phyloP scores from a whole-genome alignment of 2,113 vertebrate genomes.

The Tetraodon nigroviridis region DNA sequence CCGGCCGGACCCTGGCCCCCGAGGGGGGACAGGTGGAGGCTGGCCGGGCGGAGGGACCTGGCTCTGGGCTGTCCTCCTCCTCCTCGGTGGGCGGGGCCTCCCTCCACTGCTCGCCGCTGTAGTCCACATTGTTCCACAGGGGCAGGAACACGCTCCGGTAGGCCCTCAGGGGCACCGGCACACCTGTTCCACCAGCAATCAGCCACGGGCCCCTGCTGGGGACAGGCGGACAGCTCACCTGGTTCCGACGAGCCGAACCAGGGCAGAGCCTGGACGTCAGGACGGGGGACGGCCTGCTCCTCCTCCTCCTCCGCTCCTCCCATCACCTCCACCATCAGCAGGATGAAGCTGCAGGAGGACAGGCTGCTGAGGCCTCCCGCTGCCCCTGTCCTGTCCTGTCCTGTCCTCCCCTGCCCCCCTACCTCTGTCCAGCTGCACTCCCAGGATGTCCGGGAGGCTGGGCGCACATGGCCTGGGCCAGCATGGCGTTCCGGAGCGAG shows the following conservation, averaged over 20 bases:
- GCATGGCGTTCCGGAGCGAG: conserved; percentile 38
- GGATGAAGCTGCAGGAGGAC: conserved; percentile 34
- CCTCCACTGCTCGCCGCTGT: conserved; percentile 60
- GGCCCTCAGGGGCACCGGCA: conserved; percentile 62
- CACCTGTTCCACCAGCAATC: conserved; percentile 1
- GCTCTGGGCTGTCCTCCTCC: conserved; percentile 15
- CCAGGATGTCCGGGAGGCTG: conserved; percentile 21
- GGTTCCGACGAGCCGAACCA: conserved; percentile 44
- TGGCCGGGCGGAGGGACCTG: no score
- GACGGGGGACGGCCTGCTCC: accelerated
- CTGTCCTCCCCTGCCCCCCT: not conserved
- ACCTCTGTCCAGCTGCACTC: conserved; percentile 30
- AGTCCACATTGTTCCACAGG: conserved; percentile 73
- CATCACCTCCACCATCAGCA: conserved; percentile 33
- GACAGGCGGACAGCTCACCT: conserved; percentile 15
- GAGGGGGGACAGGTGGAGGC: not conserved
- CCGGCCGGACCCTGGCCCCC: conserved; percentile 13
- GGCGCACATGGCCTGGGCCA: conserved; percentile 36
- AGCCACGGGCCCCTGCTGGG: not conserved
- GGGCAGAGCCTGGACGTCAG: conserved; percentile 26
- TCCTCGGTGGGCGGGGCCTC: conserved; percentile 34
- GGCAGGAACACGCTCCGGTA: conserved; percentile 66
- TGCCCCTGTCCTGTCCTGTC: not conserved
- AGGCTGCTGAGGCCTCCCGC: not conserved
- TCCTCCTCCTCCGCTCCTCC: not conserved